Evolutionary conservation across 1,140 invertebrate genomes (phyloP).

Genomic region (Vollenhovia emeryi): DNA sequence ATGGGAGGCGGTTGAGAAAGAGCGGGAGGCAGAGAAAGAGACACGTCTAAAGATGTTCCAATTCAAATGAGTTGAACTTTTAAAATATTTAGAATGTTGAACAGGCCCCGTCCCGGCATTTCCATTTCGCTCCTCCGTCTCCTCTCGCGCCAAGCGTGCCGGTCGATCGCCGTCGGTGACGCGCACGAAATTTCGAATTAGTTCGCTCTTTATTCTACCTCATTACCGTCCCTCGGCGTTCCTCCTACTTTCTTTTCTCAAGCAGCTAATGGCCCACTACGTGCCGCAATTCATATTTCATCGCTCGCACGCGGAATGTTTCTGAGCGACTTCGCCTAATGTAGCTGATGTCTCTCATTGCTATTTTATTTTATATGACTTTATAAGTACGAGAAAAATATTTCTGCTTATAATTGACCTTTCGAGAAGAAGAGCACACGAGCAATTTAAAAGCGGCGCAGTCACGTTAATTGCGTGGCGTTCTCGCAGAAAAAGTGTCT

Average conservation of each 20-base stretch:
- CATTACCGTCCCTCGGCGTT: constrained; percentile 61
- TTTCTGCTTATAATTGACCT: background rate
- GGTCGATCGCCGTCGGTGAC: constrained; percentile 50
- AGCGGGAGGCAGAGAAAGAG: constrained; percentile 20
- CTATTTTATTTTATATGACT: constrained; percentile 8
- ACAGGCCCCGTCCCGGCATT: constrained; percentile 19
- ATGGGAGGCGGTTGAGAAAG: constrained; percentile 35
- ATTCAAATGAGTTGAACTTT: constrained; percentile 79
- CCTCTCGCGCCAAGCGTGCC: constrained; percentile 10
- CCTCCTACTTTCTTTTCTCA: constrained; percentile 53
- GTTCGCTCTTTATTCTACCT: constrained; percentile 63
- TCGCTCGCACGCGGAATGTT: constrained; percentile 40
- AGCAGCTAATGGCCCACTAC: constrained; percentile 54
- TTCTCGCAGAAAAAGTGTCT: background rate
- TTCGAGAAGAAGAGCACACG: background rate
- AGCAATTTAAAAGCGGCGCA: background rate
- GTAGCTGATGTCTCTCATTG: background rate
- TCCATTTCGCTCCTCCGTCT: constrained; percentile 38
- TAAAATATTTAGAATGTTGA: constrained; percentile 77
- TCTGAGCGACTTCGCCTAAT: constrained; percentile 8
- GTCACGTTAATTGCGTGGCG: background rate
- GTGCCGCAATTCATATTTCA: constrained; percentile 58
- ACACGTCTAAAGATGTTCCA: constrained; percentile 72
- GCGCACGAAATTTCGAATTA: constrained; percentile 71
- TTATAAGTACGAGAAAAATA: background rate